Conservation (phyloP, 1,140 invertebrate species). For the Diorhabda carinulata region DNA sequence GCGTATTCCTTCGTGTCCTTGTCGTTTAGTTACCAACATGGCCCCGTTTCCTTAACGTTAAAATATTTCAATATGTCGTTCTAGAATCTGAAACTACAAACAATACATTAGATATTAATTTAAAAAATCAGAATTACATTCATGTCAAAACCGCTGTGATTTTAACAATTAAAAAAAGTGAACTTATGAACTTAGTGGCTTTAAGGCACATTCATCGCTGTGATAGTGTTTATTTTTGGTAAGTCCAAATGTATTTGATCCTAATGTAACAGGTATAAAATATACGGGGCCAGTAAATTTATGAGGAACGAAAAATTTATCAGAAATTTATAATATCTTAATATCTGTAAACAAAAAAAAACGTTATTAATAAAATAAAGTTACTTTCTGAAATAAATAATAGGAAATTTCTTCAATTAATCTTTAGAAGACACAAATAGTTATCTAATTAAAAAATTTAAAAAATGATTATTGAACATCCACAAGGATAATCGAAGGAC, state of each 20-base stretch:
- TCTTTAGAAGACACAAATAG: too few relatives aligned
- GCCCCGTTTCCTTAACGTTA: slow-evolving; percentile 27
- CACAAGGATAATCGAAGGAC: too few relatives aligned
- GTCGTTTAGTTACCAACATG: slow-evolving; percentile 27
- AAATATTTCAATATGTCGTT: slow-evolving; percentile 18
- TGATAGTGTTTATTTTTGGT: slow-evolving; percentile 12
- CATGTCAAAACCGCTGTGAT: too few relatives aligned
- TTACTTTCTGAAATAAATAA: too few relatives aligned
- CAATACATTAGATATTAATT: neutral
- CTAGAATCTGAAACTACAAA: neutral
- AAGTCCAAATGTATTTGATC: neutral
- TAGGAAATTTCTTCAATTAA: too few relatives aligned
- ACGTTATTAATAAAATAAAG: too few relatives aligned
- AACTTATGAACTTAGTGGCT: slow-evolving; percentile 9
- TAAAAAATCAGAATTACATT: neutral
- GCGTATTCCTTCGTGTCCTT: slow-evolving; percentile 11
- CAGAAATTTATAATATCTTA: too few relatives aligned
- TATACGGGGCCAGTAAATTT: neutral
- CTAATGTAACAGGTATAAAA: neutral
- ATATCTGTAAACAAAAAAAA: too few relatives aligned
- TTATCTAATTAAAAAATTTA: too few relatives aligned
- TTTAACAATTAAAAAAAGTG: neutral
- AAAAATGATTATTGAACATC: too few relatives aligned
- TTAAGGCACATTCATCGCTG: neutral
- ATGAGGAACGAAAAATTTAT: too few relatives aligned